phyloP scores from a whole-genome alignment of 2,888 invertebrate species.

The Hydropsyche betteni region DNA sequence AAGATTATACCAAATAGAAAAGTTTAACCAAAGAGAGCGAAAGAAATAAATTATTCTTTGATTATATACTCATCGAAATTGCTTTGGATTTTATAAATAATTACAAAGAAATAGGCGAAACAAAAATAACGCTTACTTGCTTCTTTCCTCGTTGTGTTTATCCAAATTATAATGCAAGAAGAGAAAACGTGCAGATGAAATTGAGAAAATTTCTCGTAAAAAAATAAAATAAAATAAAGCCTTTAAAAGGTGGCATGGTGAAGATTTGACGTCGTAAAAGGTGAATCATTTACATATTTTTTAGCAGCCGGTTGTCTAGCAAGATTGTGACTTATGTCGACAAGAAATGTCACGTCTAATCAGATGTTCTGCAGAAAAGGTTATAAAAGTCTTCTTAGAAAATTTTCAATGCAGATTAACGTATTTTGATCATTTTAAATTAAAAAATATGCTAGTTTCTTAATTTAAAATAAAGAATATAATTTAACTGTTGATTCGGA shows the following conservation, averaged over 20 bases:
- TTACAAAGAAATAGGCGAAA: neutral
- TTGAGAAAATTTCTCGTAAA: constrained; percentile 15
- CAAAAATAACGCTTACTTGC: neutral
- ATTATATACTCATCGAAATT: no score
- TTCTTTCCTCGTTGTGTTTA: constrained; percentile 14
- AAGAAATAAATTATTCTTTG: no score
- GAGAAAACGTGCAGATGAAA: constrained; percentile 17
- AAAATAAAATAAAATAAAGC: constrained; percentile 33
- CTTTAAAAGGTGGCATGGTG: constrained; percentile 16
- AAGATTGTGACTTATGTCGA: constrained; percentile 27
- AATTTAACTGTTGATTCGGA: no score
- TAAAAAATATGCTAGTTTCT: no score
- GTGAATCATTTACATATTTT: constrained; percentile 36
- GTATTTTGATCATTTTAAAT: no score
- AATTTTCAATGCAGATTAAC: no score
- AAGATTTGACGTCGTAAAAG: constrained; percentile 1
- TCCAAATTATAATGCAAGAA: constrained; percentile 18
- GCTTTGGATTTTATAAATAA: no score
- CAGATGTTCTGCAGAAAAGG: no score
- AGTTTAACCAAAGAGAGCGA: no score
- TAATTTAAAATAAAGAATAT: no score
- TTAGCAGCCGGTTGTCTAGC: neutral
- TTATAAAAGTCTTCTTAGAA: no score
- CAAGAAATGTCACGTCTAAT: neutral
- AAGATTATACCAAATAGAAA: no score